These are phyloP conservation scores for Eledona agricola DNA, from an alignment of 2,888 invertebrate genomes.

Conservation along the genomic window DNA sequence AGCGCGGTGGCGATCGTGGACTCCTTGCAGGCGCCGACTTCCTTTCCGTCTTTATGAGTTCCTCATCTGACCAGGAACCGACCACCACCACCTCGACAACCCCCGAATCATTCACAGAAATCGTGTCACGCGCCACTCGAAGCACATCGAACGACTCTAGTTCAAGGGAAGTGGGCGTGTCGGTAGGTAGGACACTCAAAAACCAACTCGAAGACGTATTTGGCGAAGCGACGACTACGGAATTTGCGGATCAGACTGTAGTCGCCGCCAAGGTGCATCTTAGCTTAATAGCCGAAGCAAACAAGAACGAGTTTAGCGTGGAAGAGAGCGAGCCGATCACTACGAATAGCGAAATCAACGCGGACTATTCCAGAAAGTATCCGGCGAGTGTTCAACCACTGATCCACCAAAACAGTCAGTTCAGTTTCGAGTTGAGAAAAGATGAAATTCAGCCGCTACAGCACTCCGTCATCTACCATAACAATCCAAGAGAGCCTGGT, in stretches of 20 bases:
- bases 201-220: conserved; percentile 43
- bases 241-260: conserved; percentile 41
- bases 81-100: conserved; percentile 38
- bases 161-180: conserved; percentile 58
- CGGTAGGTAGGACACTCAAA: conserved; percentile 54
- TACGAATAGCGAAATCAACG: conserved; percentile 51
- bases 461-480: conserved; percentile 65
- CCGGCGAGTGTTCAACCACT: conserved; percentile 50
- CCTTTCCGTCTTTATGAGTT: conserved; percentile 61
- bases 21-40: conserved; percentile 63
- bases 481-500: conserved; percentile 54
- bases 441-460: conserved; percentile 63
- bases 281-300: conserved; percentile 66
- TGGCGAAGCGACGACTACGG: conserved; percentile 31
- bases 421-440: conserved; percentile 23
- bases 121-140: conserved; percentile 35
- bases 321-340: conserved; percentile 68
- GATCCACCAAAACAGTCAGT: not conserved
- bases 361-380: conserved; percentile 43
- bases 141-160: conserved; percentile 44
- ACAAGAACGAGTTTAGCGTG: conserved; percentile 68
- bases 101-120: conserved; percentile 29
- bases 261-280: conserved; percentile 60
- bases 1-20: conserved; percentile 60
- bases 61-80: conserved; percentile 46